phyloP scores from a whole-genome alignment of 37 sponge, comb jelly and placozoan genomes.

The Hexactinellida sp. region DNA sequence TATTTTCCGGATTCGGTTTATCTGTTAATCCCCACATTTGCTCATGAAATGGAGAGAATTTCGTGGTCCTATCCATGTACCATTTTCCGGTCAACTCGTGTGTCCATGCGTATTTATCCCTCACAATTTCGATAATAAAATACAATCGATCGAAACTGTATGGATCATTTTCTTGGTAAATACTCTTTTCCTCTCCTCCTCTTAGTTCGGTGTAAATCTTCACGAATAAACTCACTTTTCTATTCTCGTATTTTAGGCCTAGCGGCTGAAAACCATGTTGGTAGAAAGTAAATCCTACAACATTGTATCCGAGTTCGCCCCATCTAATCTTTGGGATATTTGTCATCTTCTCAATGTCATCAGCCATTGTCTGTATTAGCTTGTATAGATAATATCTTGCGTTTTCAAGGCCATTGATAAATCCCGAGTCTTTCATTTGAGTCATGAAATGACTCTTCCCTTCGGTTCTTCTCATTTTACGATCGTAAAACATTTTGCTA shows the following conservation, averaged over 20 bases:
- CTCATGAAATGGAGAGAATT: background rate
- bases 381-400: background rate
- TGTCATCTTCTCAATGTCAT: background rate
- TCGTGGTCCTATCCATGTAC: background rate
- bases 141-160: background rate
- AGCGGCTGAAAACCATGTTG: constrained; percentile 1
- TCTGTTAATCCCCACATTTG: background rate
- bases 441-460: background rate
- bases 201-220: background rate
- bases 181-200: background rate
- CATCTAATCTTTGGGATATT: background rate
- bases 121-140: background rate
- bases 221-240: background rate
- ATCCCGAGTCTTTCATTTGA: background rate
- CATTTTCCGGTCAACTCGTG: background rate
- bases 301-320: background rate
- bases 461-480: background rate
- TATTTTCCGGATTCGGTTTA: background rate
- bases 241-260: background rate
- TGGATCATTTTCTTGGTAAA: background rate
- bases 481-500: background rate
- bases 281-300: background rate
- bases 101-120: background rate
- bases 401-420: background rate
- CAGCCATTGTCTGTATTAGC: background rate